Evolutionary conservation across 2,797 vertebrate species (phyloP).

Genomic region (Huso huso): DNA sequence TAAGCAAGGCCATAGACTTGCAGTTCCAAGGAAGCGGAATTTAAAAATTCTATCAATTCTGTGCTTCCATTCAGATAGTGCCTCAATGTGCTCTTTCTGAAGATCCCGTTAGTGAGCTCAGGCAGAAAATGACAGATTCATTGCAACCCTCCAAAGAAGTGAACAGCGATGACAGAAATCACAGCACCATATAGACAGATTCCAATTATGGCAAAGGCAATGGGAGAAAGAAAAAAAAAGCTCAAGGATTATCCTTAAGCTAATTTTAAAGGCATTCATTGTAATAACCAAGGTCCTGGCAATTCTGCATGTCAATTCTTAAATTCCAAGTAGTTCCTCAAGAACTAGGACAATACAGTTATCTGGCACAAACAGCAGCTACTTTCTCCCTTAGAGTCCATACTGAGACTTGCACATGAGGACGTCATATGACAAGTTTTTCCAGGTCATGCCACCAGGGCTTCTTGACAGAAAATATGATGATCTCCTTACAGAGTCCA

Average conservation of each 20-base stretch:
- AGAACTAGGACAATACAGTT: slow-evolving; percentile 4
- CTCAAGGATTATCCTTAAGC: slow-evolving; percentile 3
- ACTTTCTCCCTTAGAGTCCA: background rate
- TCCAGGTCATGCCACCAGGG: too few relatives aligned
- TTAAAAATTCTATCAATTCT: slow-evolving; percentile 12
- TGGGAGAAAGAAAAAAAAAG: background rate
- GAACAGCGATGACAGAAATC: slow-evolving; percentile 13
- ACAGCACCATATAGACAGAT: slow-evolving; percentile 8
- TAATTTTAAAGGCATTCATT: slow-evolving; percentile 11
- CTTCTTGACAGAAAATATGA: too few relatives aligned
- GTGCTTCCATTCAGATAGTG: slow-evolving; percentile 14
- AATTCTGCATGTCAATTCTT: slow-evolving; percentile 10
- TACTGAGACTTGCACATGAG: background rate
- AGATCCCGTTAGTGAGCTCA: slow-evolving; percentile 12
- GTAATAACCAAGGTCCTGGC: slow-evolving; percentile 10
- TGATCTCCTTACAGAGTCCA: too few relatives aligned
- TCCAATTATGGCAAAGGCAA: slow-evolving; percentile 5
- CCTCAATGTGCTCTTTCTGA: slow-evolving; percentile 13
- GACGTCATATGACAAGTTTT: background rate
- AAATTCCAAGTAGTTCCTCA: background rate
- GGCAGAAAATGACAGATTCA: slow-evolving; percentile 16
- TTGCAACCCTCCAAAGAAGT: slow-evolving; percentile 12
- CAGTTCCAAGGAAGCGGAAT: slow-evolving; percentile 13
- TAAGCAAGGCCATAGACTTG: background rate
- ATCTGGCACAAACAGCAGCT: slow-evolving; percentile 1